These are phyloP conservation scores for Brenthis ino DNA, from an alignment of 2,888 invertebrate genomes.

Conservation along the genomic window DNA sequence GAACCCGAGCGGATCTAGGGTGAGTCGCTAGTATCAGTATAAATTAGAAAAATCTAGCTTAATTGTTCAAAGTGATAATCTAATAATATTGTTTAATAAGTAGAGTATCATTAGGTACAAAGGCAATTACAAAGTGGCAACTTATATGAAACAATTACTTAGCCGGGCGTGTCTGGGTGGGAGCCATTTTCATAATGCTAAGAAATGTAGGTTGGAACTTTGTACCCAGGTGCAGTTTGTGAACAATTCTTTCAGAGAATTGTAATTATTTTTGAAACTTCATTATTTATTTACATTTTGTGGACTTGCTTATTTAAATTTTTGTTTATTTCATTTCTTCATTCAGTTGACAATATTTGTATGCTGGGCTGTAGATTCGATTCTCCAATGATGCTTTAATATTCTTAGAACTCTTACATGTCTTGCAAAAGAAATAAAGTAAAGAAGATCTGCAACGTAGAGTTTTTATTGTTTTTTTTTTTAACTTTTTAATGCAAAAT, in stretches of 20 bases:
- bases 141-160: constrained; percentile 59
- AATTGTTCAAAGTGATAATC: not conserved
- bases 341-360: not conserved
- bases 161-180: constrained; percentile 43
- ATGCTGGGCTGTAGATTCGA: not conserved
- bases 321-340: no score
- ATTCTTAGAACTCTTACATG: no score
- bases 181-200: constrained; percentile 76
- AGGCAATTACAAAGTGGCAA: constrained; percentile 25
- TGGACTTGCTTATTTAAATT: no score
- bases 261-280: constrained; percentile 21
- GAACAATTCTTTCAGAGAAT: constrained; percentile 27
- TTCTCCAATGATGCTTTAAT: not conserved
- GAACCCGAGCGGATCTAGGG: no score
- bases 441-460: no score
- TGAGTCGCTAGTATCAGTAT: no score
- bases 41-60: no score
- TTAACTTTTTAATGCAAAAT: no score
- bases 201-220: constrained; percentile 57
- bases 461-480: no score
- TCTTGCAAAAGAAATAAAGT: no score
- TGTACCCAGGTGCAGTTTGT: constrained; percentile 40
- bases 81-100: constrained; percentile 1
- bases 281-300: not conserved
- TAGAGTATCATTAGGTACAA: constrained; percentile 11